phyloP scores from a whole-genome alignment of 2,113 vertebrate genomes.

The Panthera tigris region DNA sequence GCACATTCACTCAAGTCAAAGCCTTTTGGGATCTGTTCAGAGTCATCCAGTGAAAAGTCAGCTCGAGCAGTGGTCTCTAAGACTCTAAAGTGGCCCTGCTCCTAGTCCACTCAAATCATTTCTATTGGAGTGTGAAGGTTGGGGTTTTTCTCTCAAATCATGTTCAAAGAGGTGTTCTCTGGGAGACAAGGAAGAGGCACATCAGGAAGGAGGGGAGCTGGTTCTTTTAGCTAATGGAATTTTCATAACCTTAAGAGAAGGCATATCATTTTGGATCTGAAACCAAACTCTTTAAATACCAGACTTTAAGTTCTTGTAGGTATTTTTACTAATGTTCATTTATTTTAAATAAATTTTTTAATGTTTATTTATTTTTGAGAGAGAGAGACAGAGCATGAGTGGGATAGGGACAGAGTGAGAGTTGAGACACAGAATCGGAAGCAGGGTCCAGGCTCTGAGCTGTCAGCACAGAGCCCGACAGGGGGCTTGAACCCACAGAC shows the following conservation, averaged over 20 bases:
- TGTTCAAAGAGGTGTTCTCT: not conserved
- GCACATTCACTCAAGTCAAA: not conserved
- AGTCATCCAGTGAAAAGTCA: not conserved
- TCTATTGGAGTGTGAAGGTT: not conserved
- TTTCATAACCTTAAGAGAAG: not conserved
- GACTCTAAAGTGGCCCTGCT: not conserved
- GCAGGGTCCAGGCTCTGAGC: too few relatives aligned
- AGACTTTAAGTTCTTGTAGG: not conserved
- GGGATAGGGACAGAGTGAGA: too few relatives aligned
- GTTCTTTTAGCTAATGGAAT: not conserved
- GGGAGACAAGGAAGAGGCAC: not conserved
- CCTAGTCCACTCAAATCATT: not conserved
- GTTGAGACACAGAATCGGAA: too few relatives aligned
- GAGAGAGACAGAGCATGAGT: too few relatives aligned
- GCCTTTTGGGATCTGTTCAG: not conserved
- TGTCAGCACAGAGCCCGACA: too few relatives aligned
- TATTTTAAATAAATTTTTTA: not conserved
- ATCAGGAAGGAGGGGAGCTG: not conserved
- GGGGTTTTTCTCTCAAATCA: not conserved
- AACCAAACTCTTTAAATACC: not conserved
- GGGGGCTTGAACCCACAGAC: too few relatives aligned
- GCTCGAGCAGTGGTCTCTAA: not conserved
- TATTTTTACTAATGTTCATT: not conserved
- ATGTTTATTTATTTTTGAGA: too few relatives aligned
- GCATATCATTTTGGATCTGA: not conserved